These are phyloP conservation scores for Watsonalla binaria DNA, from an alignment of 2,888 invertebrate genomes.

Conservation along the genomic window DNA sequence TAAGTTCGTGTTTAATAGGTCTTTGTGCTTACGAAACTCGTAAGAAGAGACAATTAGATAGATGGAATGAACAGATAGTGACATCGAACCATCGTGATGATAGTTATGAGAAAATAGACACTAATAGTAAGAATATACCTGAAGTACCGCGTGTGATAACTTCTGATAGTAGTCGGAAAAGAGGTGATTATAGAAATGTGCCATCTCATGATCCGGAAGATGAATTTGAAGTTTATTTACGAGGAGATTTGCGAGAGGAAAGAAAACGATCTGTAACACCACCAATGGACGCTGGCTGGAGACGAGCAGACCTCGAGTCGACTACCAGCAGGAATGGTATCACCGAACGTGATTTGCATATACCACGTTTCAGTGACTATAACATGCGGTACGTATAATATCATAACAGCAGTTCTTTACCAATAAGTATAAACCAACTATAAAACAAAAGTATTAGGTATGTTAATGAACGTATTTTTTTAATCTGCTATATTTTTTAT, in stretches of 20 bases:
- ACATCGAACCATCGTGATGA: conserved; percentile 74
- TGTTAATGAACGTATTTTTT: background rate
- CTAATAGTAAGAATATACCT: conserved; percentile 76
- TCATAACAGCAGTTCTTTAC: background rate
- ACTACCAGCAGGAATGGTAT: conserved; percentile 32
- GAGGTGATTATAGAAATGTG: conserved; percentile 86
- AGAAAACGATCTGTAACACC: conserved; percentile 47
- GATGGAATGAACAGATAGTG: conserved; percentile 75
- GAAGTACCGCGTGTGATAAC: conserved; percentile 54
- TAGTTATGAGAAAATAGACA: conserved; percentile 89
- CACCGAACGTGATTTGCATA: conserved; percentile 80
- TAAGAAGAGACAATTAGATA: conserved; percentile 77
- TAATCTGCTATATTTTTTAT: background rate
- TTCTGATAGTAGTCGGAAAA: conserved; percentile 67
- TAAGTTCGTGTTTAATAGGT: conserved; percentile 82
- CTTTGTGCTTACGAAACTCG: conserved; percentile 82
- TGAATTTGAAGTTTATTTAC: conserved; percentile 69
- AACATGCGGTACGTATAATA: conserved; percentile 75
- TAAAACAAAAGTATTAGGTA: too few relatives aligned
- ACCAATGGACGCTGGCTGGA: conserved; percentile 50
- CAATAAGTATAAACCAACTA: background rate
- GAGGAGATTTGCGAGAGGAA: conserved; percentile 48
- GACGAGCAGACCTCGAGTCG: conserved; percentile 49
- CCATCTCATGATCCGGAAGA: conserved; percentile 84
- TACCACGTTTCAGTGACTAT: conserved; percentile 80